Percentiles rank a stretch among this genome's conserved stretches.
These are phyloP conservation scores for Meghimatium bilineatum DNA, from an alignment of 2,888 invertebrate species.

Conservation along the genomic window DNA sequence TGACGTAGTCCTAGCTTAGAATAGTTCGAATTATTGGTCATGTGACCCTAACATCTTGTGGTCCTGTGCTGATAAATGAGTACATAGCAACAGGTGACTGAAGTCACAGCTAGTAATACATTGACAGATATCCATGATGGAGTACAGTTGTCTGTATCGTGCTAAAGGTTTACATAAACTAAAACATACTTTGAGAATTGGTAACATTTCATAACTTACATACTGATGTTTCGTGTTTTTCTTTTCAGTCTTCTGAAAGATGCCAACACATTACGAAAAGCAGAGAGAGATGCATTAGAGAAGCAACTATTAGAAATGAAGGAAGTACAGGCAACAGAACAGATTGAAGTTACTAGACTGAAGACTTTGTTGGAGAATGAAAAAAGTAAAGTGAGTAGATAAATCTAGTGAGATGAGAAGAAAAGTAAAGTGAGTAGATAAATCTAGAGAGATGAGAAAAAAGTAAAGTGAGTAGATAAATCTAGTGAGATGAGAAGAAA, in stretches of 20 bases:
- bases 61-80: too few relatives aligned
- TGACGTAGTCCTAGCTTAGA: too few relatives aligned
- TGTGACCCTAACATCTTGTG: too few relatives aligned
- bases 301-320: conserved; percentile 81
- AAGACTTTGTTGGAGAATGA: conserved; percentile 89
- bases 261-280: conserved; percentile 83
- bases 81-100: too few relatives aligned
- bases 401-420: not conserved
- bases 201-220: too few relatives aligned
- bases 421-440: not conserved
- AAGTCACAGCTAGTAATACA: too few relatives aligned
- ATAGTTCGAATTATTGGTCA: too few relatives aligned
- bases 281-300: conserved; percentile 86
- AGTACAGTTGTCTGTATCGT: too few relatives aligned
- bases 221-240: not conserved
- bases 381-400: conserved; percentile 83
- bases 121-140: too few relatives aligned
- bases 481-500: not conserved
- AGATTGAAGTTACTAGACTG: conserved; percentile 88
- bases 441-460: conserved; percentile 79
- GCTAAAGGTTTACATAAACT: too few relatives aligned
- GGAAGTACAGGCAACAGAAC: conserved; percentile 85
- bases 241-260: conserved; percentile 82
- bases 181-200: too few relatives aligned
- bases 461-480: conserved; percentile 82